Conservation (phyloP, 2,113 vertebrate genomes). For the Hipposideros armiger region DNA sequence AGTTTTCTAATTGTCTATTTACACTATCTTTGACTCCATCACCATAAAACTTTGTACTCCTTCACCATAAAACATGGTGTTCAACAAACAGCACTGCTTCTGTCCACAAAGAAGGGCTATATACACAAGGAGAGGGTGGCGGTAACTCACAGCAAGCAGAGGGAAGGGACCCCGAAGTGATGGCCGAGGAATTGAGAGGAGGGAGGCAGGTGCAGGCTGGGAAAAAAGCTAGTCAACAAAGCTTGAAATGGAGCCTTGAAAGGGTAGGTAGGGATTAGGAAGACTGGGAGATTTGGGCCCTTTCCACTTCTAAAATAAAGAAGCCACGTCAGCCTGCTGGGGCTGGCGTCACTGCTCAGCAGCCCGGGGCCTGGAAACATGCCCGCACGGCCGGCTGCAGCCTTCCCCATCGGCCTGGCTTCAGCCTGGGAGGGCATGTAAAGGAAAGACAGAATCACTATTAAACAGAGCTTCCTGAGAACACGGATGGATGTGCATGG, state of each 20-base stretch:
- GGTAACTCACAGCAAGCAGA: neutral
- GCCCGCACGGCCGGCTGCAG: neutral
- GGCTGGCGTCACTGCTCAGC: neutral
- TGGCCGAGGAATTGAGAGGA: neutral
- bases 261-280: neutral
- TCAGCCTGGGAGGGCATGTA: neutral
- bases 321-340: neutral
- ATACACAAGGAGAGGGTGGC: neutral
- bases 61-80: neutral
- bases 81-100: slow-evolving; percentile 1
- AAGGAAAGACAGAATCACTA: neutral
- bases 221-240: neutral
- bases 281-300: neutral
- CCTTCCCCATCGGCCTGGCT: neutral
- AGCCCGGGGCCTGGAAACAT: neutral
- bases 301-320: neutral
- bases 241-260: neutral
- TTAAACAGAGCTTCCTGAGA: neutral
- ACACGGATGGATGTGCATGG: neutral
- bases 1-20: neutral
- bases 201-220: neutral
- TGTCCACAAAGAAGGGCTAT: slow-evolving; percentile 5
- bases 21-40: neutral
- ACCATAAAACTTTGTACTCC: neutral
- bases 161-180: too few species aligned